Evolutionary conservation across 2,797 vertebrate species (phyloP), one percentile per base, ranked within the genome.

Genomic region (Setipinna tenuifilis): DNA sequence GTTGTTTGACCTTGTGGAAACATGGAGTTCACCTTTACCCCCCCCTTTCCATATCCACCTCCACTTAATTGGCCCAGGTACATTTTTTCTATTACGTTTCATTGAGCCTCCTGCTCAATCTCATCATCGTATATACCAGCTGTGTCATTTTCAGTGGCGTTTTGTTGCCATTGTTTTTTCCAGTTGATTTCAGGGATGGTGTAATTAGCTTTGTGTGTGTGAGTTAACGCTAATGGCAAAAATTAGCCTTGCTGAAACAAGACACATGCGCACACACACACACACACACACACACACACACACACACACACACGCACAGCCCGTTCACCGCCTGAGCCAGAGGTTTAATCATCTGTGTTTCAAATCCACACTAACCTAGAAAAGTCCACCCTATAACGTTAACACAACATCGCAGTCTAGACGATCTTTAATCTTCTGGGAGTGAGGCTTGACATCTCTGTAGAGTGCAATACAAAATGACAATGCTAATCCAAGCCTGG

Each of bases 391-490:
- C 68, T 6, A 75, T 48, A 21, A 65, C 62, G 44, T 62, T 87
- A 88, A 91, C 82, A 90, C 87, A 58, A 84, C 61, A 80, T 82
- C 84, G 84, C 83, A 41, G 81, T 3, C 68, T 91, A 91, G 86
- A 86, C 80, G 89, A 91, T 93, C 91, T 93, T 89, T 93, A 93
- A 93, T 92, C 91, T 93, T 88, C 87, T 82, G 89, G 87, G 90
- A 93, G 87, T 85, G 85, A 87, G 87, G 86, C 83, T 90, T 89
- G 90, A 91, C 90, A 90, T 93, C 90, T 92, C 89, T 58, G 35
- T 90, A 90, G 90, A 88, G 78, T 84, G 65, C 54, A 90, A 85
- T 46, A 93, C 19, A 61, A 61, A 88, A 90, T 83, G n/a, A 91
- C 91, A 85, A 89, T 91, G 91, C 88, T 85, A 82, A 86, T 87